These are phyloP conservation scores for Spodoptera exigua DNA, from an alignment of 2,888 invertebrate species.

Conservation along the genomic window DNA sequence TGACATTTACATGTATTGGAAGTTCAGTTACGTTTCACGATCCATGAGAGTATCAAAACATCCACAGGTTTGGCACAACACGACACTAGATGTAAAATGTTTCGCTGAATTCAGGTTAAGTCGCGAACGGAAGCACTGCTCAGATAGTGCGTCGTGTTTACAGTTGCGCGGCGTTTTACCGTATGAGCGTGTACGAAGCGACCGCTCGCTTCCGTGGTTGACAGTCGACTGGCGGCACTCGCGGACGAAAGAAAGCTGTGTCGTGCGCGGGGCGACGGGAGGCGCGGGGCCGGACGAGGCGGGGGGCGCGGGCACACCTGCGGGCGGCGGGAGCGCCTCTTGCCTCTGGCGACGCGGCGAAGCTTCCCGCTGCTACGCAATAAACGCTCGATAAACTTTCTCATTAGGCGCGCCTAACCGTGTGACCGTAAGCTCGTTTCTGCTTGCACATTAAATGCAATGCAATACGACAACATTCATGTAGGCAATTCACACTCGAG, in stretches of 20 bases:
- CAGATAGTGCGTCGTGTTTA: conserved; percentile 87
- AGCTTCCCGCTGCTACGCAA: conserved; percentile 89
- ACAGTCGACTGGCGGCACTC: conserved; percentile 81
- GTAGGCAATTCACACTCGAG: conserved; percentile 75
- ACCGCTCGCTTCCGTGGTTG: conserved; percentile 78
- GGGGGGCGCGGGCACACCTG: conserved; percentile 79
- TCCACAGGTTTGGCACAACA: conserved; percentile 85
- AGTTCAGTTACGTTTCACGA: conserved; percentile 76
- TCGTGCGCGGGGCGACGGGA: conserved; percentile 71
- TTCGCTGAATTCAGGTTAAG: conserved; percentile 79
- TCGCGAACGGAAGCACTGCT: conserved; percentile 82
- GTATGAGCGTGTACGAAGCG: conserved; percentile 58
- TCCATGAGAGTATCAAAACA: conserved; percentile 73
- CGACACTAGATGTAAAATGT: conserved; percentile 76
- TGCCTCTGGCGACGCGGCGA: conserved; percentile 76
- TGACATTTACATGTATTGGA: conserved; percentile 84
- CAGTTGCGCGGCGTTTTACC: conserved; percentile 82
- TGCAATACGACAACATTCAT: conserved; percentile 79
- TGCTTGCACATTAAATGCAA: conserved; percentile 82
- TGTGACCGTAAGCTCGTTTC: conserved; percentile 87
- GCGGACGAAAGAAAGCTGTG: conserved; percentile 72
- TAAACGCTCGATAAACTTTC: conserved; percentile 90
- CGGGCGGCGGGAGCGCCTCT: conserved; percentile 80
- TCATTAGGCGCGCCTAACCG: conserved; percentile 89
- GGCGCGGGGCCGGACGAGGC: conserved; percentile 65